Evolutionary conservation across 1,140 invertebrate genomes (phyloP), one percentile per base, ranked within the genome.

Genomic region (Panagrolaimus sp.): DNA sequence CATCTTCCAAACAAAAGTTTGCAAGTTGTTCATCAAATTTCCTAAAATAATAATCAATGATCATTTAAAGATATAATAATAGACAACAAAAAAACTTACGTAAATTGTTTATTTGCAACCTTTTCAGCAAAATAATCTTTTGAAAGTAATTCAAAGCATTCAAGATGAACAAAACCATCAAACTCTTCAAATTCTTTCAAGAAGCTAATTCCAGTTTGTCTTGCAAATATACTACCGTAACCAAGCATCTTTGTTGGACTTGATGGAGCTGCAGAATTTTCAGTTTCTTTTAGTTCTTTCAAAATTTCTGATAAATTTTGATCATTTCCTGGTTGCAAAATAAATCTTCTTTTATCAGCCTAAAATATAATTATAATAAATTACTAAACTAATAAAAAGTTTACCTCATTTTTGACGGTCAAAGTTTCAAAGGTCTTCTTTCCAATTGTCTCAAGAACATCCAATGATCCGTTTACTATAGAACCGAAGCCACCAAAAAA

Each of bases 381-480:
- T 38, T 6, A 58, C 7, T 24, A 43, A 70, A n/a, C 15, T 0
- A 21, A 17, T 1, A 43, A 68, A 24, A 17, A 5, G 32, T 8
- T 15, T 14, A 69, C 72, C 55, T 73, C 72, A 32, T 73, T 62
- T 32, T 73, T 73, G n/a, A 78, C 76, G 10, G 77, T 78, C 17
- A 78, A 55, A 15, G 78, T 80, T 62, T 78, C 77, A 44, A 78
- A 78, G 14, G 77, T 78, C 69, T 78, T 78, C 70, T 78, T 78
- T 44, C 77, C 77, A 12, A 78, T 62, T 12, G 65, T 65, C 48
- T 78, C 77, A 14, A 78, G 47, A 12, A 78, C 77, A 55, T 78
- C 77, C 21, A 78, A 48, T 28, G 65, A 48, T 7, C 75, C 78
- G 48, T 44, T 71, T 10, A 78, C 78, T 9, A 78, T n/a, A n/a